Percentiles rank a stretch among this genome's conserved stretches.
Conservation (phyloP, 2,888 invertebrate genomes). For the Euplagia quadripunctaria region DNA sequence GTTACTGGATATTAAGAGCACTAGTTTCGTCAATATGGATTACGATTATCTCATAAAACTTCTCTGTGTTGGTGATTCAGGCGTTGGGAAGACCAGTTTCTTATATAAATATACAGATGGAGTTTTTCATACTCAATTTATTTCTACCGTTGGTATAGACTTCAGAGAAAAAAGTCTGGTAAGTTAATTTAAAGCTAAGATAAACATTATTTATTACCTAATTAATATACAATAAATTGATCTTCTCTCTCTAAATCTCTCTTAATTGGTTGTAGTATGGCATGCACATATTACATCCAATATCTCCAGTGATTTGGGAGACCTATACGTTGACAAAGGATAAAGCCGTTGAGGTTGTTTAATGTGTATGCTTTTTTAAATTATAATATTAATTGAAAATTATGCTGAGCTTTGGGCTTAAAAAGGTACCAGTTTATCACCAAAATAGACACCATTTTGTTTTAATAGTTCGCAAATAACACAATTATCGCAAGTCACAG, state of each 20-base stretch:
- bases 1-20: conserved; percentile 14
- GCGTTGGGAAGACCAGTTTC: conserved; percentile 98
- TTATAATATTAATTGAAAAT: too few relatives aligned
- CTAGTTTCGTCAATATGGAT: conserved; percentile 86
- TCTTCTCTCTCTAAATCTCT: background rate
- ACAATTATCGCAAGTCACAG: too few relatives aligned
- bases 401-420: too few relatives aligned
- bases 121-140: conserved; percentile 96
- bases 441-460: too few relatives aligned
- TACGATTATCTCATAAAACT: conserved; percentile 98
- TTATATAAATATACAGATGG: conserved; percentile 98
- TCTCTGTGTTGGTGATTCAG: conserved; percentile 98
- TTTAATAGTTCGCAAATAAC: too few relatives aligned
- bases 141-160: conserved; percentile 99
- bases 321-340: too few relatives aligned
- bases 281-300: too few relatives aligned
- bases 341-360: too few relatives aligned
- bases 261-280: too few relatives aligned
- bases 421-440: too few relatives aligned
- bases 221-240: too few relatives aligned
- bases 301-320: background rate
- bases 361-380: too few relatives aligned
- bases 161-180: conserved; percentile 98
- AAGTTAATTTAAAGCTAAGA: conserved; percentile 62
- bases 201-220: background rate